These are phyloP conservation scores for Ypsolopha sequella DNA, from an alignment of 2,888 invertebrate genomes.

Conservation along the genomic window DNA sequence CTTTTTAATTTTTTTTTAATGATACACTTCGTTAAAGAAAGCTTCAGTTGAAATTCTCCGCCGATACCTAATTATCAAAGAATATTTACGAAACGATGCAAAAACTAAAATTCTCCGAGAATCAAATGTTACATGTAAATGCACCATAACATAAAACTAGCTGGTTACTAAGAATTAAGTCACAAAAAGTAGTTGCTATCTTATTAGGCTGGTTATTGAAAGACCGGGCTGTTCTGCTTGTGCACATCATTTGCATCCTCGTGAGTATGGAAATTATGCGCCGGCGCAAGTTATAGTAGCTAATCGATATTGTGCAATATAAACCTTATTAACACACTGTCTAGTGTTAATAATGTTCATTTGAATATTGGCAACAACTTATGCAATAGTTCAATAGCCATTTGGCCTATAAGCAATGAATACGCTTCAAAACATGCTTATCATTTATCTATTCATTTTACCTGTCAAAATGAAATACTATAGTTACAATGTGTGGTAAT, in stretches of 20 bases:
- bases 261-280: constrained; percentile 3
- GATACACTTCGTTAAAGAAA: no score
- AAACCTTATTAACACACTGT: constrained; percentile 5
- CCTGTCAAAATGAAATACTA: no score
- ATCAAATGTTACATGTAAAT: neutral
- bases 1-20: no score
- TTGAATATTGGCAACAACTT: constrained; percentile 5
- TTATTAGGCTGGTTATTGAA: constrained; percentile 1
- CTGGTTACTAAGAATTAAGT: neutral
- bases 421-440: no score
- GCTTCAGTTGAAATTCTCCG: no score
- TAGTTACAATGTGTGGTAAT: no score
- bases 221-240: constrained; percentile 4
- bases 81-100: neutral
- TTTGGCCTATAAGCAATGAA: neutral
- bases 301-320: constrained; percentile 6
- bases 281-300: neutral
- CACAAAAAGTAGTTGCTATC: constrained; percentile 1
- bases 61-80: no score
- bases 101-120: neutral
- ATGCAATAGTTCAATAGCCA: neutral
- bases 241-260: constrained; percentile 3
- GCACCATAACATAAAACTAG: neutral
- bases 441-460: no score
- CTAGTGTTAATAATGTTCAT: constrained; percentile 6